These are phyloP conservation scores for Zaprionus africanus DNA, from an alignment of 1,140 invertebrate species.

Conservation along the genomic window DNA sequence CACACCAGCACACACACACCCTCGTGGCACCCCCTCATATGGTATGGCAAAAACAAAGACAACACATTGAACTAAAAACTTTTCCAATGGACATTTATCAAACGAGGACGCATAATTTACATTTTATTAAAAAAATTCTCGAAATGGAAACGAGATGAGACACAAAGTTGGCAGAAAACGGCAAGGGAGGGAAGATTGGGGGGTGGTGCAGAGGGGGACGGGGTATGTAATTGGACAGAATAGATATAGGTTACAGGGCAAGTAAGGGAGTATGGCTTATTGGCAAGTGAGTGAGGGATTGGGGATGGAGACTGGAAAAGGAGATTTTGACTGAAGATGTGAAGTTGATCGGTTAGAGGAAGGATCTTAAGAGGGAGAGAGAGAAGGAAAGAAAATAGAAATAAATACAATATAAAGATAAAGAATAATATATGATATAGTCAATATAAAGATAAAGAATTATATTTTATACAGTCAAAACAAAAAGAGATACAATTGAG, in stretches of 20 bases:
- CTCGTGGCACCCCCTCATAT: slow-evolving; percentile 11
- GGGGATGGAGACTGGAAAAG: neutral
- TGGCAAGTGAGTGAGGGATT: neutral
- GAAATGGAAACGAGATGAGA: slow-evolving; percentile 33
- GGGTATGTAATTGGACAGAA: neutral
- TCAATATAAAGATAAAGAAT: too few species aligned
- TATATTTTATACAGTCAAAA: too few species aligned
- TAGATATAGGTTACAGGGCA: neutral
- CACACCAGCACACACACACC: slow-evolving; percentile 13
- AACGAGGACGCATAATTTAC: slow-evolving; percentile 74
- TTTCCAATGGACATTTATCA: slow-evolving; percentile 81
- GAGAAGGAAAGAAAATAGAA: neutral
- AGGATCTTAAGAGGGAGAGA: neutral
- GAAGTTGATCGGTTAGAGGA: neutral
- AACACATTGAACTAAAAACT: slow-evolving; percentile 66
- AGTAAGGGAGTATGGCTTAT: neutral
- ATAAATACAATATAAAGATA: neutral
- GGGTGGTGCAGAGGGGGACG: neutral
- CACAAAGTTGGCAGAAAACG: neutral
- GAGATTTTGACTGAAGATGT: neutral
- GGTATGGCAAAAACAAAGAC: slow-evolving; percentile 38
- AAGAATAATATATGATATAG: neutral
- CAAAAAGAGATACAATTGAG: too few species aligned
- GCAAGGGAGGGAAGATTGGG: neutral
- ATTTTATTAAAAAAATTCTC: slow-evolving; percentile 77